Evolutionary conservation across 1,140 invertebrate genomes (phyloP).

Genomic region (Brachionus rotundiformis): DNA sequence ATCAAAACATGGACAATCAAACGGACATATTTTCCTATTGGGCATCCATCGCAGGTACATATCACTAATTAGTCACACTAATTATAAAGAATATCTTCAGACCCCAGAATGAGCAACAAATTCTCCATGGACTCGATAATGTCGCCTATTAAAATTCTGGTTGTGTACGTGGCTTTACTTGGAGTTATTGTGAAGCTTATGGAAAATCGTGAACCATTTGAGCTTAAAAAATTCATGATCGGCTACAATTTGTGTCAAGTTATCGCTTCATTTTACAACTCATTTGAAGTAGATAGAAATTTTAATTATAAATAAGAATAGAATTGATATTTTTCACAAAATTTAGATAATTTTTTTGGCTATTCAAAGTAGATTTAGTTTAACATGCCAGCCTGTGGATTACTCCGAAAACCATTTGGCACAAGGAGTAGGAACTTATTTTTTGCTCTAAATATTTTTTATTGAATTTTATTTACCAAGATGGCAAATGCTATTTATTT

Average conservation of each 20-base stretch:
- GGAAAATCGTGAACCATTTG: constrained; percentile 30
- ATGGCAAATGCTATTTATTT: constrained; percentile 54
- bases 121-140: background rate
- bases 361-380: background rate
- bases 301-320: too few relatives aligned
- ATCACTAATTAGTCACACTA: too few relatives aligned
- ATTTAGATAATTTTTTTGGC: background rate
- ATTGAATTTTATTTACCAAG: constrained; percentile 21
- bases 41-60: background rate
- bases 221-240: constrained; percentile 29
- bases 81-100: too few relatives aligned
- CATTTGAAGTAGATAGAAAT: constrained; percentile 23
- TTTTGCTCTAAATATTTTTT: background rate
- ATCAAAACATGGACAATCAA: background rate
- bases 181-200: background rate
- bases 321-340: background rate
- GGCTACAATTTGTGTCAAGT: constrained; percentile 46
- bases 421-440: background rate
- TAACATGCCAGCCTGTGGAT: constrained; percentile 47
- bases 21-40: background rate
- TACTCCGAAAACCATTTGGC: background rate
- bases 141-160: background rate
- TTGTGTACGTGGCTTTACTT: background rate
- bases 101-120: background rate
- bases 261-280: background rate